A percentile compares a stretch with the other conserved stretches of the same genome.
Conservation (phyloP, 2,797 vertebrate genomes). For the Hirundo rustica region DNA sequence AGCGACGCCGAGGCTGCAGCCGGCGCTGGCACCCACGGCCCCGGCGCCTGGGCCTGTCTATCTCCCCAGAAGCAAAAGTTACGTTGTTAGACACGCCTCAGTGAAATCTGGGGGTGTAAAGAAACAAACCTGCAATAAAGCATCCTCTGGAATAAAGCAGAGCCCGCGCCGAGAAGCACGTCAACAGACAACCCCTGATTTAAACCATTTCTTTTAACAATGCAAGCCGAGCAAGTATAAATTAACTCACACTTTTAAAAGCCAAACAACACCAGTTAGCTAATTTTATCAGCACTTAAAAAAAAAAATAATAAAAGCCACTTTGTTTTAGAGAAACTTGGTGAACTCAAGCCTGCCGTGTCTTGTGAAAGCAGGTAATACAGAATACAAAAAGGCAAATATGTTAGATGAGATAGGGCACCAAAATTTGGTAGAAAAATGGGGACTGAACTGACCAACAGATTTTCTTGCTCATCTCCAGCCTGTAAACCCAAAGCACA, state of each 20-base stretch:
- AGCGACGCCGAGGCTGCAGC: neutral
- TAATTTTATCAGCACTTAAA: constrained; percentile 40
- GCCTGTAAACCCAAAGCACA: neutral
- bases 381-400: neutral
- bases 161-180: constrained; percentile 13
- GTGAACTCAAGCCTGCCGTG: neutral
- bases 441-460: neutral
- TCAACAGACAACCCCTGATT: constrained; percentile 63
- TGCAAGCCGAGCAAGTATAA: constrained; percentile 38
- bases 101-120: constrained; percentile 61
- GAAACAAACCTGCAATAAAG: constrained; percentile 64
- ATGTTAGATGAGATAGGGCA: neutral
- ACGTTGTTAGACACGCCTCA: constrained; percentile 56
- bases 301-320: neutral
- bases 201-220: constrained; percentile 52
- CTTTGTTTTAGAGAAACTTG: constrained; percentile 33
- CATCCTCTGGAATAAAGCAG: constrained; percentile 42
- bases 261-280: constrained; percentile 44
- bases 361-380: neutral
- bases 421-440: neutral
- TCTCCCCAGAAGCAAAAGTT: constrained; percentile 35
- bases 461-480: neutral
- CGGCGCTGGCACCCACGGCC: neutral
- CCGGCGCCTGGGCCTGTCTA: neutral
- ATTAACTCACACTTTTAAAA: constrained; percentile 51